Evolutionary conservation across 1,140 invertebrate species (phyloP), one percentile per base, ranked within the genome.

Genomic region (Drosophila ananassae): DNA sequence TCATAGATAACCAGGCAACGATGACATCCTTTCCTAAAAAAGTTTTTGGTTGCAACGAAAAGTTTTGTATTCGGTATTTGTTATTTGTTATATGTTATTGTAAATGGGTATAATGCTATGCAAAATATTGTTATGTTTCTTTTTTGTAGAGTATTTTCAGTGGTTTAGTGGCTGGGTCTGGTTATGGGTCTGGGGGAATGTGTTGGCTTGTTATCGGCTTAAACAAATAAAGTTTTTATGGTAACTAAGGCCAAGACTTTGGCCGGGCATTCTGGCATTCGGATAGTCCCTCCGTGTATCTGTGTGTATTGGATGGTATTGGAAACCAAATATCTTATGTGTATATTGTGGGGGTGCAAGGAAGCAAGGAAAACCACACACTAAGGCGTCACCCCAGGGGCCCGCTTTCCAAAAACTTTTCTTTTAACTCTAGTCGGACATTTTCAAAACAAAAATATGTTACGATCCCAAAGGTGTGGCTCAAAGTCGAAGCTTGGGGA

Each of bases 1-100:
- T 97, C 96, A 90, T 98, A 96, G 91, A 98, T 97, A 75, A 98
- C 97, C 85, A 98, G 95, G 93, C 97, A 98, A 64, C 96, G 95
- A 93, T 96, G 96, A 93, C 96, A 97, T 79, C 91, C 90, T 90
- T 92, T 92, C 77, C 91, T 92, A 91, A 74, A 91, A 91, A 55
- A 81, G 71, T 78, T 89, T 79, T 91, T 73, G 73, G 48, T 87
- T 89, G 83, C 83, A 87, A 89, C 76, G 66, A 79, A 83, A 87
- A 89, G 78, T 78, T 82, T 68, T 82, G 75, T 69, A 82, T 81
- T 76, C 44, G 44, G 44, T 24, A 47, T 47, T 47, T 79, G 71
- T 64, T 82, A 71, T 59, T 53, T 39, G 50, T 48, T 53, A 58
- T 77, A 60, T 74, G 53, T 54, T 61, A 57, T 51, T 54, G 39